Evolutionary conservation across 2,888 invertebrate genomes (phyloP), one percentile per base, ranked within the genome.

Genomic region (Dryobotodes eremita): DNA sequence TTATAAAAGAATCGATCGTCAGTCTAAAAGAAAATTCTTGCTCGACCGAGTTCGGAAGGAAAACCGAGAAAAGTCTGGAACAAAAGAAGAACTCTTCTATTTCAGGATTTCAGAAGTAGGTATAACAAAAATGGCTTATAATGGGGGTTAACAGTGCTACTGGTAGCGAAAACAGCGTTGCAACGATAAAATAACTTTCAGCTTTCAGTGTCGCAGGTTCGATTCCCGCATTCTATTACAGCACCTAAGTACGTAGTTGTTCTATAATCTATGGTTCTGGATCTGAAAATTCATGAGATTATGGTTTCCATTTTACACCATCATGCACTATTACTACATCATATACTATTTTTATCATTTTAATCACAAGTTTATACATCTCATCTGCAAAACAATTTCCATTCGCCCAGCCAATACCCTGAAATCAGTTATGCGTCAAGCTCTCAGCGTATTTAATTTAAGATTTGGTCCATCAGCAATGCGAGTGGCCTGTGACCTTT

Each of bases 401-500:
- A 59, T 53, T 8, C 6, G 11, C 48, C 46, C 66, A 68, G 8
- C 36, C 74, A 70, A 75, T 75, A 75, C 83, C 72, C 71, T 72
- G 62, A 76, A 86, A 72, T 85, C 85, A 84, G 84, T 84, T 76
- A 84, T 86, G 87, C 87, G 87, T 83, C 79, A 76, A 79, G 62
- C 64, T 69, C 70, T 76, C 72, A 31, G 42, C 68, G 84, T 86
- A 84, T 85, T 86, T 85, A 85, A 85, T 85, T 84, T 85, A 84
- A 85, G 83, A 82, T 85, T 87, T 86, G 55, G 77, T 75, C 80
- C 85, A 83, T 86, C 87, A 79, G 84, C 79, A 75, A 70, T 76
- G 80, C 84, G 83, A 83, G 84, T 85, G 76, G 80, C 80, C 82
- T 82, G 82, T 84, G 90, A 90, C 90, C 92, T 91, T 92, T 87